These are phyloP conservation scores for Paramormyrops kingsleyae DNA, from an alignment of 2,113 vertebrate species.

Conservation along the genomic window DNA sequence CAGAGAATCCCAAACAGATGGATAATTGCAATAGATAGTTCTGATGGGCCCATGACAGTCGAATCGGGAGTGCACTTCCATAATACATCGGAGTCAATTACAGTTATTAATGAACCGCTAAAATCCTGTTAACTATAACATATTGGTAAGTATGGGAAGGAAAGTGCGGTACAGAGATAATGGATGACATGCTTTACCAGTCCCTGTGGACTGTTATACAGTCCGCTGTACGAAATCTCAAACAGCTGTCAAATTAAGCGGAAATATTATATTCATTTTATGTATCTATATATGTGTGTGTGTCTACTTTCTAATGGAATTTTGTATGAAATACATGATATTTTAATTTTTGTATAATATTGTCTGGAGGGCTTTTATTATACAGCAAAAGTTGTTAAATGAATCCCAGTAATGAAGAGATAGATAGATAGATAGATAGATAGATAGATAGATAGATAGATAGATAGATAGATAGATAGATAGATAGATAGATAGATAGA, in stretches of 20 bases:
- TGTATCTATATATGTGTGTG: background rate
- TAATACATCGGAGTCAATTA: slow-evolving; percentile 43
- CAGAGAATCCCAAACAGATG: slow-evolving; percentile 33
- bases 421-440: background rate
- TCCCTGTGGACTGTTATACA: background rate
- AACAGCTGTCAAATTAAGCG: slow-evolving; percentile 31
- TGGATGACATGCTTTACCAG: slow-evolving; percentile 26
- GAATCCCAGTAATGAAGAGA: background rate
- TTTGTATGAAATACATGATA: background rate
- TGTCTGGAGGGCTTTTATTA: slow-evolving; percentile 3
- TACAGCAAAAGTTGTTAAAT: background rate
- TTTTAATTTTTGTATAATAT: slow-evolving; percentile 8
- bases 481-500: background rate
- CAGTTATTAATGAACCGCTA: slow-evolving; percentile 35
- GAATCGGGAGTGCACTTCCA: slow-evolving; percentile 36
- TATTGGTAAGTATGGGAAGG: slow-evolving; percentile 34
- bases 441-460: background rate
- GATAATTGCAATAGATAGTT: slow-evolving; percentile 37
- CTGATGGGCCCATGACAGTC: slow-evolving; percentile 33
- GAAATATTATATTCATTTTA: slow-evolving; percentile 24
- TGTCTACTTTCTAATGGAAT: background rate
- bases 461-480: background rate
- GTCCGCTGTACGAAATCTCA: slow-evolving; percentile 22
- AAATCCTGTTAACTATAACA: slow-evolving; percentile 43
- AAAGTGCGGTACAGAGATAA: slow-evolving; percentile 33